Evolutionary conservation across 2,888 invertebrate species (phyloP), one percentile per base, ranked within the genome.

Genomic region (Lathronympha strigana): DNA sequence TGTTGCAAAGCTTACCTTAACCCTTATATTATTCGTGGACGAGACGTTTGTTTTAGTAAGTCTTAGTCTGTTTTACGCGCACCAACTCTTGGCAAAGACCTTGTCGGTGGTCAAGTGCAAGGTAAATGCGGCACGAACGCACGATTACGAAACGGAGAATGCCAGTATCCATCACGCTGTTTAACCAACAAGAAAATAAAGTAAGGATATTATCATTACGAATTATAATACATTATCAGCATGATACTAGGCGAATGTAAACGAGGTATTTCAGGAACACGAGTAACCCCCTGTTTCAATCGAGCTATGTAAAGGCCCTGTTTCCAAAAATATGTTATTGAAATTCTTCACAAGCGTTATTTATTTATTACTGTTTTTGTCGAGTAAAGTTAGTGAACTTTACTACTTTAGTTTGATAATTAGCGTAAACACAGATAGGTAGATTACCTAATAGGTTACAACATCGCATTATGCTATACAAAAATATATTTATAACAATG

Each of bases 81-180:
- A 38, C 4, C 25, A 31, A 28, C 43, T 31, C 55, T 57, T 43
- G 45, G n/a, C 19, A 21, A n/a, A 57, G 57, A 45, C 57, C 57
- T 57, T 57, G 57, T 19, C 19, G 28, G n/a, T 43, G 57, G 57
- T 57, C 57, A 57, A 57, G 57, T 57, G 57, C 57, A 57, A 57
- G 57, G 57, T 31, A 17, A 40, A 28, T 43, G 55, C 13, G 43
- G 57, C 57, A 45, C 45, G 57, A 57, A 57, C 31, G 21, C 31
- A 19, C 43, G 31, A 31, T 57, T 45, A 57, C 43, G 43, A 31
- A 57, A 57, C 19, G 21, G 31, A 45, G 43, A 28, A 43, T 55
- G 38, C 6, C 28, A 17, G 40, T 28, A 17, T 43, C 36, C 13
- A 40, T 13, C n/a, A 8, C 31, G 57, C 19, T 45, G 31, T n/a